Conservation (phyloP, 1,140 invertebrate genomes). For the Penaeus chinensis region DNA sequence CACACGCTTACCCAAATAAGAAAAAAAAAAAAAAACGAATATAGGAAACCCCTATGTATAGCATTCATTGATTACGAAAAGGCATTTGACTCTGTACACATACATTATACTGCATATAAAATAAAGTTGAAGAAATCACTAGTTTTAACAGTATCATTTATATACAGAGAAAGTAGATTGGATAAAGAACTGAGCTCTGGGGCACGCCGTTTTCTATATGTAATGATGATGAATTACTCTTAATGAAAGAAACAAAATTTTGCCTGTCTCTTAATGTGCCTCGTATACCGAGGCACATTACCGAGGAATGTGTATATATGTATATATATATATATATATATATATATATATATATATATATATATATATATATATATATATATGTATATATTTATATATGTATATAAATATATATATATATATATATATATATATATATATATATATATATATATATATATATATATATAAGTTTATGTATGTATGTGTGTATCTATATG, state of each 20-base stretch:
- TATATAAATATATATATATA: neutral
- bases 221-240: neutral
- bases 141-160: neutral
- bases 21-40: too few relatives aligned
- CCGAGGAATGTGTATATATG: too few relatives aligned
- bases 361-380: neutral
- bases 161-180: neutral
- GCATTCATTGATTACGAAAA: too few relatives aligned
- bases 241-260: neutral
- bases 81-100: too few relatives aligned
- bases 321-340: neutral
- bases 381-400: slow-evolving; percentile 2
- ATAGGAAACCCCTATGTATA: too few relatives aligned
- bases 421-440: neutral
- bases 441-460: neutral
- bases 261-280: too few relatives aligned
- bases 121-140: too few relatives aligned
- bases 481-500: neutral
- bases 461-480: neutral
- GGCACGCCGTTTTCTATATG: neutral
- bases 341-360: slow-evolving; percentile 8
- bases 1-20: too few relatives aligned
- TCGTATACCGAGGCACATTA: too few relatives aligned
- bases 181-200: neutral
- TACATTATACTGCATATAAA: too few relatives aligned